Conservation (phyloP, 2,113 vertebrate species). For the Lathamus discolor region DNA sequence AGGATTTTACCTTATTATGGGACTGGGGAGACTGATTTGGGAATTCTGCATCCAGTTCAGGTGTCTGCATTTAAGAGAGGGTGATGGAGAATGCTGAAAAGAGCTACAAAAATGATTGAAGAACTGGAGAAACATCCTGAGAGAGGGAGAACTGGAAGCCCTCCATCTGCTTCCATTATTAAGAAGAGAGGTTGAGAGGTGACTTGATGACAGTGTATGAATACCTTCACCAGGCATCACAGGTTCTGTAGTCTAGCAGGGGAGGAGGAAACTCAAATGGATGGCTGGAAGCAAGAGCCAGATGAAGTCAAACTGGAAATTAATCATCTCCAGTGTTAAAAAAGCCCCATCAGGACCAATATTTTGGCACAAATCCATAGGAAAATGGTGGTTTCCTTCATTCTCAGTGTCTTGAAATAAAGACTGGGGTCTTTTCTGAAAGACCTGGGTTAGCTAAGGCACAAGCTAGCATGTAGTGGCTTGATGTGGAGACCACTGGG, state of each 20-base stretch:
- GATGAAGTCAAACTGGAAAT: conserved; percentile 15
- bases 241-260: not conserved
- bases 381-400: not conserved
- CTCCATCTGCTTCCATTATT: conserved; percentile 50
- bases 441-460: not conserved
- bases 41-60: conserved; percentile 1
- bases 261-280: not conserved
- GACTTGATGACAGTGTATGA: conserved; percentile 41
- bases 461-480: not conserved
- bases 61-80: not conserved
- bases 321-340: not conserved
- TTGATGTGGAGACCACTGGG: not conserved
- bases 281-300: conserved; percentile 2
- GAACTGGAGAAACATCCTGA: not conserved
- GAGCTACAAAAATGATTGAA: conserved; percentile 38
- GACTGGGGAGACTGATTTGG: not conserved
- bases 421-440: not conserved
- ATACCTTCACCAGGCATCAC: not conserved
- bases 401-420: not conserved
- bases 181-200: conserved; percentile 30
- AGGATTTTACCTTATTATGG: not conserved
- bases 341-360: not conserved
- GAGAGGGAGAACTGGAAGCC: conserved; percentile 6
- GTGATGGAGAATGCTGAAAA: conserved; percentile 20
- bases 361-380: conserved; percentile 14